phyloP scores from a whole-genome alignment of 2,797 vertebrate species.

The Coregonus suidteri region DNA sequence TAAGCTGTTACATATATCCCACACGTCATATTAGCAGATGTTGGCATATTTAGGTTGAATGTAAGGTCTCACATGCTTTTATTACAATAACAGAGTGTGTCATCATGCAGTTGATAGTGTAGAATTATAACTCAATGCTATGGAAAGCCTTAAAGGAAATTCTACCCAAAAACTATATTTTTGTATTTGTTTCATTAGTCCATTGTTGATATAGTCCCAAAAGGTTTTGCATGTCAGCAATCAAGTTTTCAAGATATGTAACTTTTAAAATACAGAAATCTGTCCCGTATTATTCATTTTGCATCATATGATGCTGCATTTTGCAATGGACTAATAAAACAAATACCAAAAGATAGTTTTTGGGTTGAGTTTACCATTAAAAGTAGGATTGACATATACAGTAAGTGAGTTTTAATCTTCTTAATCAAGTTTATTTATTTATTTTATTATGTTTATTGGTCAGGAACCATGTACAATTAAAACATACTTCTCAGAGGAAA shows the following conservation, averaged over 20 bases:
- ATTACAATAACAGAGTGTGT: background rate
- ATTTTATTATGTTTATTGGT: background rate
- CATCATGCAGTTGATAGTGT: background rate
- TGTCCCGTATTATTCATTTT: too few relatives aligned
- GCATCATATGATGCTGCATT: background rate
- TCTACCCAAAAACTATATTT: too few relatives aligned
- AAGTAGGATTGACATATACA: background rate
- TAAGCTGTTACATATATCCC: background rate
- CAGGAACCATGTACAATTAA: background rate
- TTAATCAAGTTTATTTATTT: background rate
- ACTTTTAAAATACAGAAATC: too few relatives aligned
- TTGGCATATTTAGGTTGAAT: background rate
- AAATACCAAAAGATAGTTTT: too few relatives aligned
- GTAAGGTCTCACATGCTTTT: background rate
- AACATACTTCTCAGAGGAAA: background rate
- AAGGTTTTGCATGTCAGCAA: too few relatives aligned
- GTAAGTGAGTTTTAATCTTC: background rate
- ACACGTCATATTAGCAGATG: background rate
- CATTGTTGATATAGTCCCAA: too few relatives aligned
- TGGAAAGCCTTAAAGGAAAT: background rate
- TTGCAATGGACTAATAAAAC: too few relatives aligned
- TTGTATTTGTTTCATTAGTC: too few relatives aligned
- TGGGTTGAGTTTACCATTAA: background rate
- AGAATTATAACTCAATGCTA: background rate
- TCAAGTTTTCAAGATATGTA: too few relatives aligned